phyloP scores from a whole-genome alignment of 2,888 invertebrate genomes.

The Dione vanillae region DNA sequence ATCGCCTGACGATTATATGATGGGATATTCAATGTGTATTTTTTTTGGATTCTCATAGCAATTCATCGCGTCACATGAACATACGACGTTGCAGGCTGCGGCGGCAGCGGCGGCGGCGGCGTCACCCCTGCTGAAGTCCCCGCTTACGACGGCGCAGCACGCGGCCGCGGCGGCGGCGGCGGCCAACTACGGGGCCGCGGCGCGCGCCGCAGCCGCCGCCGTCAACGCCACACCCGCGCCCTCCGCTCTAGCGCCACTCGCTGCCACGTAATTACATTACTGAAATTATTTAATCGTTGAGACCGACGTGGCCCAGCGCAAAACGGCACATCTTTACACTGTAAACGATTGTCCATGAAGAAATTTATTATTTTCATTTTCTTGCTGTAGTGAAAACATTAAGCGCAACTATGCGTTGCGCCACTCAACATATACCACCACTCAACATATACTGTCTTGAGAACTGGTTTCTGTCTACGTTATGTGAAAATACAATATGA shows the following conservation, averaged over 20 bases:
- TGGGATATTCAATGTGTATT: slow-evolving; percentile 1
- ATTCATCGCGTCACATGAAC: background rate
- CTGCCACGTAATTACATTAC: slow-evolving; percentile 64
- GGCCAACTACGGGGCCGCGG: slow-evolving; percentile 93
- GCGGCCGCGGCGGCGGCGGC: slow-evolving; percentile 94
- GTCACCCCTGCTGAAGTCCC: slow-evolving; percentile 92
- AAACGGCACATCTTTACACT: too few species aligned
- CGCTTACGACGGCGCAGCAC: slow-evolving; percentile 93
- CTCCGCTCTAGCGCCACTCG: slow-evolving; percentile 68
- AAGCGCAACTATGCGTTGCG: too few species aligned
- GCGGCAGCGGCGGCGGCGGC: slow-evolving; percentile 90
- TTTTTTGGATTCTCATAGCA: background rate
- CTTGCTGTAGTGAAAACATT: too few species aligned
- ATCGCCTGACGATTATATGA: background rate
- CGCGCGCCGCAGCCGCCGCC: slow-evolving; percentile 91
- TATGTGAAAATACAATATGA: too few species aligned
- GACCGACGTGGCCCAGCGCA: too few species aligned
- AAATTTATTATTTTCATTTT: background rate
- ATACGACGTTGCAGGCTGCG: slow-evolving; percentile 75
- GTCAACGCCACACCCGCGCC: slow-evolving; percentile 87
- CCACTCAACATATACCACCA: too few species aligned
- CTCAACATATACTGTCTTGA: too few species aligned
- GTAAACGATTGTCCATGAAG: background rate
- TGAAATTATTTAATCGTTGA: background rate
- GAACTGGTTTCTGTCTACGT: too few species aligned